phyloP scores from a whole-genome alignment of 2,113 vertebrate genomes.

The Zapus hudsonius region DNA sequence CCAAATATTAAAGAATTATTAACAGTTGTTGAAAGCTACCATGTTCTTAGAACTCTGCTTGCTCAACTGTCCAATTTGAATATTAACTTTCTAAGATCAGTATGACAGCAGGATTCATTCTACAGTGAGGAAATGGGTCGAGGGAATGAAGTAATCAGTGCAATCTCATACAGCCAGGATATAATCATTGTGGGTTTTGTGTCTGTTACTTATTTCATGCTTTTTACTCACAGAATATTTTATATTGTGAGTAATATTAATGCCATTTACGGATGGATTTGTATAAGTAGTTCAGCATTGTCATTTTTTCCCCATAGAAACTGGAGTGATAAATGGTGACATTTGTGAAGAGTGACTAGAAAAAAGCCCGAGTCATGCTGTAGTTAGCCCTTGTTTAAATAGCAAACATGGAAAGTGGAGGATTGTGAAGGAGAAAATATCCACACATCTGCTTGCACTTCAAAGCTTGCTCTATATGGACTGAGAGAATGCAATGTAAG shows the following conservation, averaged over 20 bases:
- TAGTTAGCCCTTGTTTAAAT: neutral
- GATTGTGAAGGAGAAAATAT: neutral
- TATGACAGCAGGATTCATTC: neutral
- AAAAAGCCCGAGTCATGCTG: neutral
- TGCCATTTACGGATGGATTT: neutral
- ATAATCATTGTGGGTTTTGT: neutral
- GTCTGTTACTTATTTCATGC: neutral
- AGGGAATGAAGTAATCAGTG: neutral
- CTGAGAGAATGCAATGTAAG: rapidly evolving
- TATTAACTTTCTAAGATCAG: neutral
- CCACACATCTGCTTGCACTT: neutral
- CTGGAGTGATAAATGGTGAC: neutral
- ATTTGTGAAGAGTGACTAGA: neutral
- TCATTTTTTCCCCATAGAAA: neutral
- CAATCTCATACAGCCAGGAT: rapidly evolving
- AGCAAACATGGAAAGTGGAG: neutral
- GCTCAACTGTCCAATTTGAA: neutral
- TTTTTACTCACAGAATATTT: neutral
- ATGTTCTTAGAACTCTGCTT: neutral
- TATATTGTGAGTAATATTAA: neutral
- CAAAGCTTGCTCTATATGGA: neutral
- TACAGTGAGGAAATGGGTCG: neutral
- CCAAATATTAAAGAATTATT: neutral
- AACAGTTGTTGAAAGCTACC: neutral
- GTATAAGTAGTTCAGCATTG: neutral